phyloP scores from a whole-genome alignment of 92 coral and sea anemone genomes.

The Phenganax subtilis region DNA sequence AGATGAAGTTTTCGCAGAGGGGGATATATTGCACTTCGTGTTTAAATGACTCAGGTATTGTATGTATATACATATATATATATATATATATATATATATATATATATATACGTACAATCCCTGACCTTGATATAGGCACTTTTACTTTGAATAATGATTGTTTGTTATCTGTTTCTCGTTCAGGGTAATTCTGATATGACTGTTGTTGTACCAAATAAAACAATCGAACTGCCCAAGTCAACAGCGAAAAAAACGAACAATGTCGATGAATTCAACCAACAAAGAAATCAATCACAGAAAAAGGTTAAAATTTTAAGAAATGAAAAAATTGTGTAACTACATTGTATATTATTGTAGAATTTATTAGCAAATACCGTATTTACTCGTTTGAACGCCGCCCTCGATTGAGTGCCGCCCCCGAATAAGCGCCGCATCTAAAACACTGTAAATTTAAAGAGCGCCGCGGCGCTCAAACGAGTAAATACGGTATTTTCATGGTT shows the following conservation, averaged over 20 bases:
- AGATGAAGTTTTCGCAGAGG: no score
- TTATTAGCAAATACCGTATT: background rate
- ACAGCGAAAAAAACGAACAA: conserved; percentile 40
- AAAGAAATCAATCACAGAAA: conserved; percentile 65
- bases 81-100: no score
- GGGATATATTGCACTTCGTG: no score
- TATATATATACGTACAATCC: no score
- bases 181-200: conserved; percentile 41
- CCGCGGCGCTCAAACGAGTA: background rate
- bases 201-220: conserved; percentile 44
- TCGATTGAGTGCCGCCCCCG: background rate
- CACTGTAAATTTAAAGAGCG: background rate
- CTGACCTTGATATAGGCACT: no score
- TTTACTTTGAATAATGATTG: conserved; percentile 11
- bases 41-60: no score
- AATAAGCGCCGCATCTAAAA: background rate
- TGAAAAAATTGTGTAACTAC: background rate
- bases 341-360: no score
- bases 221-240: conserved; percentile 32
- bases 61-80: no score
- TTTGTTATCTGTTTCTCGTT: background rate
- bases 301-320: conserved; percentile 54
- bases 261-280: conserved; percentile 67
- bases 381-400: background rate
- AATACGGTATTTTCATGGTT: background rate